Conservation (phyloP, 2,113 vertebrate genomes). For the Gallinago jamesoni region DNA sequence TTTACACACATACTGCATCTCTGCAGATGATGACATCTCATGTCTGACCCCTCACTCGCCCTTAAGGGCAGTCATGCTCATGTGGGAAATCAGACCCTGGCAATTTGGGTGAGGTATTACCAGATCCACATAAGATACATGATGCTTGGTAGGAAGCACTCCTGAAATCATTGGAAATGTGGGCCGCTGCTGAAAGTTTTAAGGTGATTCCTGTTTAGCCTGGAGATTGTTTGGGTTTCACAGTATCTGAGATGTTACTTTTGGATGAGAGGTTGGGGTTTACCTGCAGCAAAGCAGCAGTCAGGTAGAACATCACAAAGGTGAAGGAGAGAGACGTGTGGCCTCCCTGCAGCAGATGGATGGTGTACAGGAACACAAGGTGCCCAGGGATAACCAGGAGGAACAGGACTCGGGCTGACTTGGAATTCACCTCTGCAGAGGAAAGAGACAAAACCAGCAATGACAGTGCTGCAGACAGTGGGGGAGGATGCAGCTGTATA, state of each 20-base stretch:
- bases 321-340: slow-evolving; percentile 71
- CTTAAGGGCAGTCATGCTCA: background rate
- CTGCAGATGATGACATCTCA: background rate
- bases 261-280: background rate
- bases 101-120: background rate
- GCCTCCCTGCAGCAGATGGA: slow-evolving; percentile 85
- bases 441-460: background rate
- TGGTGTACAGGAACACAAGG: slow-evolving; percentile 87
- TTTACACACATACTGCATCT: background rate
- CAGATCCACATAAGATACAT: background rate
- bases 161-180: background rate
- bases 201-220: background rate
- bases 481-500: background rate
- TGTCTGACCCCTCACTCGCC: background rate
- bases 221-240: background rate
- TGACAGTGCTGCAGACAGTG: background rate
- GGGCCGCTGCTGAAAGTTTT: background rate
- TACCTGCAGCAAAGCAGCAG: slow-evolving; percentile 90
- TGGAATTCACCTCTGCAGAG: slow-evolving; percentile 86
- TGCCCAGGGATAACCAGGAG: slow-evolving; percentile 91
- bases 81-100: background rate
- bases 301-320: slow-evolving; percentile 87
- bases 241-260: background rate
- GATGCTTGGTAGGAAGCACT: background rate
- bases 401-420: slow-evolving; percentile 89